A percentile compares a stretch with the other conserved stretches of the same genome.
Evolutionary conservation across 2,113 vertebrate genomes (phyloP).

Genomic region (Sebastes schlegelii): DNA sequence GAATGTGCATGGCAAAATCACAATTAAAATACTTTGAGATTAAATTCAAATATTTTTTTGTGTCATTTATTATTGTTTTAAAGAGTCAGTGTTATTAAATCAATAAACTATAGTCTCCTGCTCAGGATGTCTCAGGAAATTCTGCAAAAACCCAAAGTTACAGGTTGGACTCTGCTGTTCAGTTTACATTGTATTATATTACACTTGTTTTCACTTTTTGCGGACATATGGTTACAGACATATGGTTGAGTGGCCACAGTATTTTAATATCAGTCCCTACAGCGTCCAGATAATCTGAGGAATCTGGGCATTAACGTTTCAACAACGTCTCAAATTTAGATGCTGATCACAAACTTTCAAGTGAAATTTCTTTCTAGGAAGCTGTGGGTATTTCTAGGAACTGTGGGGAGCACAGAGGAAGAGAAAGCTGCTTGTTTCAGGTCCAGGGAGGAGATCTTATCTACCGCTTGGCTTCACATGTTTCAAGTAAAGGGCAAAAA

Average conservation of each 20-base stretch:
- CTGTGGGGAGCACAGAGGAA: constrained; percentile 46
- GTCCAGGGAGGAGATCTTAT: constrained; percentile 60
- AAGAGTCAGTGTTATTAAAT: not conserved
- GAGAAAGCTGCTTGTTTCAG: constrained; percentile 49
- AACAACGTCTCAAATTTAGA: constrained; percentile 51
- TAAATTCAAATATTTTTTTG: constrained; percentile 48
- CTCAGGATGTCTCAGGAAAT: constrained; percentile 8
- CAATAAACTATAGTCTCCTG: not conserved
- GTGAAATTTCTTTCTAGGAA: constrained; percentile 31
- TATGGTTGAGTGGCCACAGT: constrained; percentile 31
- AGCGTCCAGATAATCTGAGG: constrained; percentile 34
- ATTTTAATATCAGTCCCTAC: constrained; percentile 44
- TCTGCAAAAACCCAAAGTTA: constrained; percentile 3
- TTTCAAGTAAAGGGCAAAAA: constrained; percentile 10
- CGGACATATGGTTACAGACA: constrained; percentile 31
- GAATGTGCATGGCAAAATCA: constrained; percentile 68
- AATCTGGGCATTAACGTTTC: constrained; percentile 41
- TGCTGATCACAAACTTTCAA: constrained; percentile 23
- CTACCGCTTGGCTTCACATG: not conserved
- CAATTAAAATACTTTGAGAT: constrained; percentile 51
- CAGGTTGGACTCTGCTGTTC: constrained; percentile 31
- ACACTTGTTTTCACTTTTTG: constrained; percentile 45
- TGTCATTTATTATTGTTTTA: constrained; percentile 5
- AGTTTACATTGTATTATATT: constrained; percentile 47
- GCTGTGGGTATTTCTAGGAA: constrained; percentile 52